Conservation (phyloP, 2,888 invertebrate genomes). For the Scrobipalpa atriplicella region DNA sequence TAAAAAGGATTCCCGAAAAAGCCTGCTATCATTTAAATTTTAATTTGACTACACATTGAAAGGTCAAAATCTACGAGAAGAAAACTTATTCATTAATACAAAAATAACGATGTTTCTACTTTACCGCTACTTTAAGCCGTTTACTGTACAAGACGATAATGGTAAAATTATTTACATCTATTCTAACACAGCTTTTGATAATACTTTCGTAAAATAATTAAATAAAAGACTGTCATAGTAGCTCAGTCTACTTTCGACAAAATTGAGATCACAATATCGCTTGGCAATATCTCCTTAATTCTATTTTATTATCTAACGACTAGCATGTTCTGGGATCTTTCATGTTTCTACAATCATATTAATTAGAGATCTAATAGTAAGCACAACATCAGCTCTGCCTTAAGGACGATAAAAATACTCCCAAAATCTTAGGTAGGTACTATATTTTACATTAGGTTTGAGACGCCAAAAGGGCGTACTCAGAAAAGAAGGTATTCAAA, state of each 20-base stretch:
- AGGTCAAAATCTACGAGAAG: slow-evolving; percentile 23
- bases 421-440: slow-evolving; percentile 4
- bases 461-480: too few relatives aligned
- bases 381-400: slow-evolving; percentile 33
- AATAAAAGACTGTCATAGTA: neutral
- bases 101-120: slow-evolving; percentile 52
- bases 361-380: slow-evolving; percentile 25
- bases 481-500: too few relatives aligned
- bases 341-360: slow-evolving; percentile 30
- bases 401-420: slow-evolving; percentile 2
- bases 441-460: neutral
- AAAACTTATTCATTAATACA: slow-evolving; percentile 30
- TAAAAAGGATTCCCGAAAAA: neutral
- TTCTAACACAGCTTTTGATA: slow-evolving; percentile 31
- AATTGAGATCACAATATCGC: slow-evolving; percentile 77
- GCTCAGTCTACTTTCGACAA: slow-evolving; percentile 36
- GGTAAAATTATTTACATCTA: slow-evolving; percentile 33
- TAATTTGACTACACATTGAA: slow-evolving; percentile 24
- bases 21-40: slow-evolving; percentile 13
- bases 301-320: slow-evolving; percentile 40
- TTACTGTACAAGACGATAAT: slow-evolving; percentile 41
- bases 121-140: slow-evolving; percentile 45
- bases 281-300: slow-evolving; percentile 70
- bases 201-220: neutral
- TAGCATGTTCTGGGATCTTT: slow-evolving; percentile 55